Evolutionary conservation across 2,888 invertebrate species (phyloP), one percentile per base, ranked within the genome.

Genomic region (Deroplatys truncata): DNA sequence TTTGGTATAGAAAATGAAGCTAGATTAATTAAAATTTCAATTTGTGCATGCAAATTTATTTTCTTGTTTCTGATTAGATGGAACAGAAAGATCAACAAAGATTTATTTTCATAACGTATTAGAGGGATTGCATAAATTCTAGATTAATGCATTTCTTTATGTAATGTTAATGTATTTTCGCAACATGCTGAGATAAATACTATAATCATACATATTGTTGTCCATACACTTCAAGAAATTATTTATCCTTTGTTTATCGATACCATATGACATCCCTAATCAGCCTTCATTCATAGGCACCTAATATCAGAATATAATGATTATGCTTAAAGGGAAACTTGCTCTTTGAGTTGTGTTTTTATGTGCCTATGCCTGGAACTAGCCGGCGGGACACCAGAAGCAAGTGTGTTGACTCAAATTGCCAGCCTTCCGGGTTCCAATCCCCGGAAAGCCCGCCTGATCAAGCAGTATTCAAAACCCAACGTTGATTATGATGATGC

Each of bases 381-480:
- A 86, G 89, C 84, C 29, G 90, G 86, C 16, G 90, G 90, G 28
- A 88, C 88, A 85, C 90, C 88, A 35, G 90, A 90, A 88, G 83
- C 88, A 85, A 88, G 88, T 88, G 84, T 96, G 93, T 95, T 96
- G 94, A 95, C 96, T 93, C 96, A 96, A 93, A 95, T 96, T 94
- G 95, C 95, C 94, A 96, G 95, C 94, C 94, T 96, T 92, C 96
- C 96, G 91, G 96, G 96, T 93, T 96, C 96, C 93, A 96, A 96
- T 94, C 95, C 96, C 92, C 94, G 96, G 93, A 96, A 96, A 94
- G 96, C 96, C 93, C 95, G 96, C 93, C 95, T 96, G 92, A 96
- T 96, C 92, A 96, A 95, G 94, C 95, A 96, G 93, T 96, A 96
- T 94, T 95, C 95, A 93, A 94, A 94, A 93, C 90, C 91, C 87